phyloP scores from a whole-genome alignment of 64 coral and sea anemone genomes.

The Pocillopora damicornis region DNA sequence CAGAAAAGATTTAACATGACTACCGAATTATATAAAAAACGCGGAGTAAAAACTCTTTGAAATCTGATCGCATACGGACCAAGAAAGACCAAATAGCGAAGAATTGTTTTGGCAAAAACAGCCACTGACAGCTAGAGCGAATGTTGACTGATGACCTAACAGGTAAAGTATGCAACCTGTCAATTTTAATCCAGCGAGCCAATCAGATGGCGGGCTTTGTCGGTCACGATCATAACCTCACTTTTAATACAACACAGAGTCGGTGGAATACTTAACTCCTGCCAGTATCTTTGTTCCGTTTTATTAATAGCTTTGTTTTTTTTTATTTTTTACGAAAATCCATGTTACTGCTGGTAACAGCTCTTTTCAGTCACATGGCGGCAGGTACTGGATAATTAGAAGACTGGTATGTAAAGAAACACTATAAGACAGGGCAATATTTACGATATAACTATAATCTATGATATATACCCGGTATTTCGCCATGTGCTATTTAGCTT shows the following conservation, averaged over 20 bases:
- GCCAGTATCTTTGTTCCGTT: background rate
- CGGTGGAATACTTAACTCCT: background rate
- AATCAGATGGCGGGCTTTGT: slow-evolving; percentile 13
- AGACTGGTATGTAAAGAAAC: no score
- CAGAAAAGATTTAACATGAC: background rate
- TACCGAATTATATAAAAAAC: slow-evolving; percentile 5
- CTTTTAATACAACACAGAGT: slow-evolving; percentile 15
- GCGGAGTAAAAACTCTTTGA: background rate
- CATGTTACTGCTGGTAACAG: no score
- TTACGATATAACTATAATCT: no score
- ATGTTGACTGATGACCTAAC: slow-evolving; percentile 28
- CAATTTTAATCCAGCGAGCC: background rate
- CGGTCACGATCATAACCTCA: slow-evolving; percentile 10
- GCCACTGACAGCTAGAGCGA: background rate
- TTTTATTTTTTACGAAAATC: background rate
- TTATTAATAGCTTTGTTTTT: background rate
- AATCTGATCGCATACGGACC: background rate
- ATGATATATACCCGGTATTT: no score
- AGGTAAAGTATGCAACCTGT: slow-evolving; percentile 28
- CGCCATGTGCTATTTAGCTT: no score
- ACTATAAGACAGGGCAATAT: no score
- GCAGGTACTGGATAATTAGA: no score
- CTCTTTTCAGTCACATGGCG: no score
- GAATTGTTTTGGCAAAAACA: slow-evolving; percentile 21
- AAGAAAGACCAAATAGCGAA: slow-evolving; percentile 19